A percentile compares a stretch with the other conserved stretches of the same genome.
These are phyloP conservation scores for Paracentrotus lividus DNA, from an alignment of 53 echinoderm and acorn worm genomes.

Conservation along the genomic window DNA sequence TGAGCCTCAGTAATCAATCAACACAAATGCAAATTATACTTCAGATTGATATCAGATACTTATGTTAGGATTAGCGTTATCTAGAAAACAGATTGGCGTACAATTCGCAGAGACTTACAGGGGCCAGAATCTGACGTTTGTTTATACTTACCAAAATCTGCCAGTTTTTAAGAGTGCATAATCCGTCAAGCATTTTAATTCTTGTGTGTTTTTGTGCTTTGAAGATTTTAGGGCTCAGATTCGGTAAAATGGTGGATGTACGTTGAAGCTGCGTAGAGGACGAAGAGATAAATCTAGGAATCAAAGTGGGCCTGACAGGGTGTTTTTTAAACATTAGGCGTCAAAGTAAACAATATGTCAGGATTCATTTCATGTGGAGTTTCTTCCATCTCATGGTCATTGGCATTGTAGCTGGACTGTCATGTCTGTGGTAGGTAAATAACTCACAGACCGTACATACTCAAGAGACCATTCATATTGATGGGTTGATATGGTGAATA, in stretches of 20 bases:
- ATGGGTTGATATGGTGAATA: background rate
- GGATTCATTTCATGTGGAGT: slow-evolving; percentile 38
- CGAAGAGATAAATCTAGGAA: slow-evolving; percentile 19
- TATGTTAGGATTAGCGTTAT: background rate
- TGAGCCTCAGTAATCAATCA: too few relatives aligned
- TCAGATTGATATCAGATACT: background rate
- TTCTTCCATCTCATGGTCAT: background rate
- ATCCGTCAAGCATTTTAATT: slow-evolving; percentile 33
- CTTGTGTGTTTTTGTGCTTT: background rate
- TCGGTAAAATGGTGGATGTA: background rate
- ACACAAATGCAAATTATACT: background rate
- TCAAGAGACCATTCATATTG: background rate
- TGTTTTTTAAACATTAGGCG: slow-evolving; percentile 63
- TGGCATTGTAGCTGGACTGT: slow-evolving; percentile 3
- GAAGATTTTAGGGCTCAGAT: slow-evolving; percentile 23
- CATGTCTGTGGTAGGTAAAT: background rate
- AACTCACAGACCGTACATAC: background rate
- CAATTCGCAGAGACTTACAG: background rate
- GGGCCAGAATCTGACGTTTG: background rate
- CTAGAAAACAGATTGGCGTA: background rate
- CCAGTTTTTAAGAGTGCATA: background rate
- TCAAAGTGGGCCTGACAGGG: slow-evolving; percentile 37
- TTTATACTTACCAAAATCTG: slow-evolving; percentile 33
- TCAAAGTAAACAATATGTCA: slow-evolving; percentile 59
- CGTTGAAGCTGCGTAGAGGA: background rate